These are phyloP conservation scores for Emys orbicularis DNA, from an alignment of 2,797 vertebrate species.

Conservation along the genomic window DNA sequence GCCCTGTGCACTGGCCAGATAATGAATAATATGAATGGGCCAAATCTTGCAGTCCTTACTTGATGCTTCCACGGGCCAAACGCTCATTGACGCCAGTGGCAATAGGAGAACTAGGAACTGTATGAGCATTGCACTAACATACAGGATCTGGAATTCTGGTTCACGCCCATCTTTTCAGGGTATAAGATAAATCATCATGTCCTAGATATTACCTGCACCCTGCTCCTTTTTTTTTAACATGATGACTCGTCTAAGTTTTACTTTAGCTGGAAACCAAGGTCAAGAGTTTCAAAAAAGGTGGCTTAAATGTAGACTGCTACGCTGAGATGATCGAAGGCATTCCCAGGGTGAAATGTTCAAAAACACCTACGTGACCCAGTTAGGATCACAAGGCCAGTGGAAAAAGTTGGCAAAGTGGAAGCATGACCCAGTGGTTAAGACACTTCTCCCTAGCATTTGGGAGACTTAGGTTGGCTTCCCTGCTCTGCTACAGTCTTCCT, in stretches of 20 bases:
- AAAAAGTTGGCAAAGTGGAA: neutral
- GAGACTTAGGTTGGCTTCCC: neutral
- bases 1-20: neutral
- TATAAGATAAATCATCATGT: neutral
- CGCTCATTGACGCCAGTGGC: neutral
- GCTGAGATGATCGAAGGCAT: neutral
- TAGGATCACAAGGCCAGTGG: neutral
- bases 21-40: neutral
- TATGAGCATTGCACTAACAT: neutral
- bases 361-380: neutral
- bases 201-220: neutral
- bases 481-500: neutral
- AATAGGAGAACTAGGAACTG: neutral
- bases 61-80: neutral
- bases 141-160: neutral
- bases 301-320: neutral
- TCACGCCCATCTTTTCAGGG: neutral
- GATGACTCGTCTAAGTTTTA: neutral
- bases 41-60: neutral
- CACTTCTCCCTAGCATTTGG: neutral
- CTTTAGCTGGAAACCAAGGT: neutral
- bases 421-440: neutral
- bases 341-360: neutral
- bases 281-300: neutral
- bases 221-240: neutral